Base-by-base conservation (phyloP, 2,797 vertebrate species). In the Syngnathus acus region DNA sequence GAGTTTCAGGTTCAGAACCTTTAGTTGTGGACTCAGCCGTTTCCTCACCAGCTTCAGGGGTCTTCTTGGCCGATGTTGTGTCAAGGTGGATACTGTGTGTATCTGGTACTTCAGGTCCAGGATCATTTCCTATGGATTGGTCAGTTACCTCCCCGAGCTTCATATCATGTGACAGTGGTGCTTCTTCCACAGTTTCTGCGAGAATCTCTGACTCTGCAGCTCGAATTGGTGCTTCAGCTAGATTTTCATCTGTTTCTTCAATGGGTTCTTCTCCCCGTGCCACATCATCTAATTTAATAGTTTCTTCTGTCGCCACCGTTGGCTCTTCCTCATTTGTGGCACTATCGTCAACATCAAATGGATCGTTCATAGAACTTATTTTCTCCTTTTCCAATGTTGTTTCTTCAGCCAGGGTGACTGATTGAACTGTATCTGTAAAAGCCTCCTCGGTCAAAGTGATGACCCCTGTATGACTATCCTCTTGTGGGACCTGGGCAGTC, bases 391-490 rank as follows among this genome's bases (percentile, higher is more conserved):
- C 55, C 55, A 58, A 58, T 37, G 37, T 14, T 16, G 55, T 58
- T 58, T 64, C 62, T 64, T 45, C 62, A 38, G 16, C 11, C 43
- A 63, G n/a, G 6, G 50, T 11, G 14, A 45, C 60, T 26, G 40
- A 10, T 16, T 45, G 60, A 62, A 32, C 45, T 4, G 6, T 16
- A 21, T 45, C 32, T 11, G 62, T 16, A 11, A 47, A 38, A 64
- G 9, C 5, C 6, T 64, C 62, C 19, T 66, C 59, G 2, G 60
- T 48, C 57, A 62, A 62, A 45, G 39, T 11, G 1, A 42, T 66
- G 55, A 61, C 2, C 48, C 65, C 40, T 9, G 69, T 65, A 72
- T 45, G 69, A 54, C 1, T 63, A 4, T 79, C 68, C 11, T 32
- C 9, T 7, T 64, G 50, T 60, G 76, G 42, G 4, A 10, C 32